A percentile compares a stretch with the other conserved stretches of the same genome.
phyloP scores from a whole-genome alignment of 2,888 invertebrate species.

The Ochlodes sylvanus region DNA sequence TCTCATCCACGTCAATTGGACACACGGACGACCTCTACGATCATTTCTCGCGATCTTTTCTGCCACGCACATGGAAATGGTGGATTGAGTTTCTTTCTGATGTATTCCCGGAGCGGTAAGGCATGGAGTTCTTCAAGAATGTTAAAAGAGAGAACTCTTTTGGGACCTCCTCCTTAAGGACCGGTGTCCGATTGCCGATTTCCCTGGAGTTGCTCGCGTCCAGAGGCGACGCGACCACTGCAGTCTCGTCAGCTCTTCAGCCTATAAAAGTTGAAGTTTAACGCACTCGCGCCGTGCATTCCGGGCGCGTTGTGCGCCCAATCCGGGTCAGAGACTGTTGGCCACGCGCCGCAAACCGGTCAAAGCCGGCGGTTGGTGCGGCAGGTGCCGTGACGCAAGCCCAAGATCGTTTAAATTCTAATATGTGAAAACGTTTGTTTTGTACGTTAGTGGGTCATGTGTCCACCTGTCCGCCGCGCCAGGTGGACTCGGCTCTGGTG shows the following conservation, averaged over 20 bases:
- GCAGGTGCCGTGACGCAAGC: background rate
- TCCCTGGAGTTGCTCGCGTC: background rate
- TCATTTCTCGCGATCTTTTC: too few relatives aligned
- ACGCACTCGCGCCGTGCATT: background rate
- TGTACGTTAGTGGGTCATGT: conserved; percentile 4
- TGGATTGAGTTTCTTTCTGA: too few relatives aligned
- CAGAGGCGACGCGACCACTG: background rate
- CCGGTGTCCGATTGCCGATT: background rate
- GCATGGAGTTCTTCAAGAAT: too few relatives aligned
- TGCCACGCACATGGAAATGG: too few relatives aligned
- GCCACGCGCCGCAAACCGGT: background rate
- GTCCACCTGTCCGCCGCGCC: background rate
- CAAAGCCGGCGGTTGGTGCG: background rate
- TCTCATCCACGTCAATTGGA: too few relatives aligned
- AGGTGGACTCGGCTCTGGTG: background rate
- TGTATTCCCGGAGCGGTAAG: too few relatives aligned
- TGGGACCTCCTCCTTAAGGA: too few relatives aligned
- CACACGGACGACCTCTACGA: too few relatives aligned
- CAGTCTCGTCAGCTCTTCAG: too few relatives aligned
- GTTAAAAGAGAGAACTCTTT: too few relatives aligned
- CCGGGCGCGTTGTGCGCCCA: background rate
- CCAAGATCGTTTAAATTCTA: conserved; percentile 5
- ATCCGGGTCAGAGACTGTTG: background rate
- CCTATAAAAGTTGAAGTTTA: background rate
- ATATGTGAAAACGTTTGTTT: conserved; percentile 10